Percentiles rank a stretch among this genome's conserved stretches.
Conservation (phyloP, 2,888 invertebrate species). For the Papilio demoleus region DNA sequence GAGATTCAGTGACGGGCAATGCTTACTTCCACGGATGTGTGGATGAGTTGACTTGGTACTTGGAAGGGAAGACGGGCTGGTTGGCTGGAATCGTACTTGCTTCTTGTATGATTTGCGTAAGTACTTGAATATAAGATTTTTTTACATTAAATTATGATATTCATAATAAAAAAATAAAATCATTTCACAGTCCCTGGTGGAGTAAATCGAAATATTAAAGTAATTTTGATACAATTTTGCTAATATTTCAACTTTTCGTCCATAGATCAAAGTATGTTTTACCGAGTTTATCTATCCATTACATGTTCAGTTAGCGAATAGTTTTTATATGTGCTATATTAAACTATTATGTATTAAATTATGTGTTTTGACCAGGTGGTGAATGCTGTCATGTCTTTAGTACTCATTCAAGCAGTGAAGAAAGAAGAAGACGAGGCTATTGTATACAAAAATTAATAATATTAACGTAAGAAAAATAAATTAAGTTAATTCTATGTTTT, state of each 20-base stretch:
- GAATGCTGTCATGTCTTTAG: slow-evolving; percentile 87
- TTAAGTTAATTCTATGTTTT: slow-evolving; percentile 25
- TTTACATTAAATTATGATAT: no score
- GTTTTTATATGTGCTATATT: no score
- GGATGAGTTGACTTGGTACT: slow-evolving; percentile 93
- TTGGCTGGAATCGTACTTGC: slow-evolving; percentile 90
- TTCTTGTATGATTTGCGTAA: slow-evolving; percentile 90
- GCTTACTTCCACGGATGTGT: slow-evolving; percentile 95
- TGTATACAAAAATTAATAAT: slow-evolving; percentile 71
- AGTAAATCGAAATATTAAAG: no score
- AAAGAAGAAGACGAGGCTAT: slow-evolving; percentile 87
- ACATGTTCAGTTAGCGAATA: no score
- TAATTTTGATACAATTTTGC: no score
- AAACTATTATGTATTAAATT: slow-evolving; percentile 29
- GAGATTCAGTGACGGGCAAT: slow-evolving; percentile 94
- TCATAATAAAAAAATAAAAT: no score
- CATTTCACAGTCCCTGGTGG: no score
- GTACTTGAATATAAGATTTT: no score
- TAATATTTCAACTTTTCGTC: no score
- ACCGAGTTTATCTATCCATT: no score
- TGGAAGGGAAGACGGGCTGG: slow-evolving; percentile 93
- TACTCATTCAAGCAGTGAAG: slow-evolving; percentile 88
- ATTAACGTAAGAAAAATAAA: slow-evolving; percentile 13
- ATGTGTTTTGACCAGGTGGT: slow-evolving; percentile 81
- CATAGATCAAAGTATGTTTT: no score